These are phyloP conservation scores for Morinoia aosen DNA, from an alignment of 2,888 invertebrate species.

Conservation along the genomic window DNA sequence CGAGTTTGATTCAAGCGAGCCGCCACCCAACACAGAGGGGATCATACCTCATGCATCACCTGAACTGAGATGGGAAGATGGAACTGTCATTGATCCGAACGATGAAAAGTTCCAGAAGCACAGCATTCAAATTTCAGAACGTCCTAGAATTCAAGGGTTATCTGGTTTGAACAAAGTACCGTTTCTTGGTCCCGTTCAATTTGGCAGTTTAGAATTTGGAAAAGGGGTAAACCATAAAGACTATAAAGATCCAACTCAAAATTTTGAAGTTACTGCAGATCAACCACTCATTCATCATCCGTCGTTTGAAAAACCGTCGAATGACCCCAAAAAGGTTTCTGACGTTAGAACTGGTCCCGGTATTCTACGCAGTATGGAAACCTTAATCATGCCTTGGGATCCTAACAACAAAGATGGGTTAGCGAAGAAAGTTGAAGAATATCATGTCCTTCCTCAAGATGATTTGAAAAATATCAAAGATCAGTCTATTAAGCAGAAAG, in stretches of 20 bases:
- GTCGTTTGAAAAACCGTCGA: background rate
- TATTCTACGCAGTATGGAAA: background rate
- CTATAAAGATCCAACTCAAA: constrained; percentile 30
- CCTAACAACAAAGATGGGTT: background rate
- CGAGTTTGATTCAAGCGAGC: background rate
- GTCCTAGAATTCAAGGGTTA: background rate
- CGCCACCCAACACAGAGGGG: background rate
- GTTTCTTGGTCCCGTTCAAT: constrained; percentile 2
- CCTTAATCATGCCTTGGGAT: background rate
- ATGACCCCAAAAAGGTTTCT: background rate
- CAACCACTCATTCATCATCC: constrained; percentile 9
- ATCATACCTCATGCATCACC: constrained; percentile 27
- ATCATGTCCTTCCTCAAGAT: background rate
- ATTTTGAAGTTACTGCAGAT: background rate
- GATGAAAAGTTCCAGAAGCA: background rate
- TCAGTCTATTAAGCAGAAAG: background rate
- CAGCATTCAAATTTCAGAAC: background rate
- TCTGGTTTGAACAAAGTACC: background rate
- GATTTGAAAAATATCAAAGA: background rate
- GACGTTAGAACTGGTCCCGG: background rate
- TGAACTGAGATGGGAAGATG: constrained; percentile 40
- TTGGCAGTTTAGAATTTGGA: background rate
- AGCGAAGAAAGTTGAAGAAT: background rate
- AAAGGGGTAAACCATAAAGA: constrained; percentile 28
- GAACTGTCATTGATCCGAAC: background rate